Evolutionary conservation across 2,113 vertebrate genomes (phyloP).

Genomic region (Lynx canadensis): DNA sequence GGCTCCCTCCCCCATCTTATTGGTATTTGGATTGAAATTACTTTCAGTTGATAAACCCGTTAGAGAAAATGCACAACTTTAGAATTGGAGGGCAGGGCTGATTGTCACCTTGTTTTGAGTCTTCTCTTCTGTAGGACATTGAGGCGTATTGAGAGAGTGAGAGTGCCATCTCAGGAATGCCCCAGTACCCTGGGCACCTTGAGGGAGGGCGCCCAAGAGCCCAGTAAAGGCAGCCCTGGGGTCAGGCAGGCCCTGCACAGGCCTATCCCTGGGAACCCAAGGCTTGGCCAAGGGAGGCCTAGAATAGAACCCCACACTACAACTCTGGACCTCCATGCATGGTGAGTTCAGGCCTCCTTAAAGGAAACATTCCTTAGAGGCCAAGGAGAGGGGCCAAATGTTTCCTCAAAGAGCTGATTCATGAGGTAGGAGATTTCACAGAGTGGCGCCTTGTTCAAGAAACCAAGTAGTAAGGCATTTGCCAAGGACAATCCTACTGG

Average conservation of each 20-base stretch:
- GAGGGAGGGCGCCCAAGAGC: background rate
- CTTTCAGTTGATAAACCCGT: background rate
- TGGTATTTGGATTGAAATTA: background rate
- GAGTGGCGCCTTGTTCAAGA: background rate
- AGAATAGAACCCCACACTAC: background rate
- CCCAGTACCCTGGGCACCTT: background rate
- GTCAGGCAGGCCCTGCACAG: background rate
- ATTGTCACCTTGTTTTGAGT: background rate
- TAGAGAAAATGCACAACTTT: background rate
- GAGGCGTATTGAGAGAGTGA: background rate
- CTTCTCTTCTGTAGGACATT: background rate
- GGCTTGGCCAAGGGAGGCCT: background rate
- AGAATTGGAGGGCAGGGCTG: background rate
- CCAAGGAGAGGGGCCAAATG: background rate
- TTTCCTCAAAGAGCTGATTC: slow-evolving; percentile 42
- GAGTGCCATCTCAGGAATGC: background rate
- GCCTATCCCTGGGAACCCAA: background rate
- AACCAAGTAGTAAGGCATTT: background rate
- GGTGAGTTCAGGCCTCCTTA: background rate
- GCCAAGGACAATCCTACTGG: slow-evolving; percentile 30
- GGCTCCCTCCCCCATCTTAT: background rate
- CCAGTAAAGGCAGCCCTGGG: background rate
- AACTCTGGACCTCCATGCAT: background rate
- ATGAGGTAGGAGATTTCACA: slow-evolving; percentile 35
- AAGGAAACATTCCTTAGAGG: slow-evolving; percentile 18